Base-by-base conservation (phyloP, 2,797 vertebrate genomes). In the Dicrostonyx torquatus region DNA sequence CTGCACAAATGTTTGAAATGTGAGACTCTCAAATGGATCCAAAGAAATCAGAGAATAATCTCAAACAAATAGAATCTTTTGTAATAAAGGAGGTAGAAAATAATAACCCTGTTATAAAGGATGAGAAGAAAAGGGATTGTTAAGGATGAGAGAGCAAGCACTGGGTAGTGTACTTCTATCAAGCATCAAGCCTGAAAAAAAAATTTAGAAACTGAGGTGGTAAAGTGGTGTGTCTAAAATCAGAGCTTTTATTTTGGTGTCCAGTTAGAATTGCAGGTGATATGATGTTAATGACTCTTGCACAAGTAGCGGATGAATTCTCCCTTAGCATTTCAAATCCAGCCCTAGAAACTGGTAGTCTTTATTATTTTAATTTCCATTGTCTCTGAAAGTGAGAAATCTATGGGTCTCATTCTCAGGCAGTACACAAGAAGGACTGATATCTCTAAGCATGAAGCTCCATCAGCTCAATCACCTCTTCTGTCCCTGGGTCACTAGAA, bases 131-230 rank as follows among this genome's bases (percentile, higher is more conserved):
- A 75, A 17, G 45, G 20, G 20, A 53, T n/a, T 45, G 3, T 62
- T 75, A 92, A 64, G 48, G 22, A 80, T 40, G 18, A 31, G 24
- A 50, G 29, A 55, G 17, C 86, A 50, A 80, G 43, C 2, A 77
- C 93, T 18, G 79, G 70, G 53, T 40, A 72, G 18, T 80, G 17
- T 58, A 10, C 43, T 89, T 84, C 48, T 18, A 78, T 62, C 55
- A 85, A 94, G 29, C 5, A 17, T 34, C 31, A 31, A 53, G 37
- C 0, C 34, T 76, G 53, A 48, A 26, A 87, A n/a, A 22, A 43
- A 45, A n/a, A 45, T 93, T 84, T 83, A 72, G 68, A 95, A 92
- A 94, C 12, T 4, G n/a, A 90, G 17, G 12, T 9, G 88, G 11
- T 37, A 26, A 92, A 40, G 45, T 60, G 43, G 13, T 18, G 12